A percentile compares a stretch with the other conserved stretches of the same genome.
phyloP scores from a whole-genome alignment of 1,140 invertebrate species.

The Spodoptera frugiperda region DNA sequence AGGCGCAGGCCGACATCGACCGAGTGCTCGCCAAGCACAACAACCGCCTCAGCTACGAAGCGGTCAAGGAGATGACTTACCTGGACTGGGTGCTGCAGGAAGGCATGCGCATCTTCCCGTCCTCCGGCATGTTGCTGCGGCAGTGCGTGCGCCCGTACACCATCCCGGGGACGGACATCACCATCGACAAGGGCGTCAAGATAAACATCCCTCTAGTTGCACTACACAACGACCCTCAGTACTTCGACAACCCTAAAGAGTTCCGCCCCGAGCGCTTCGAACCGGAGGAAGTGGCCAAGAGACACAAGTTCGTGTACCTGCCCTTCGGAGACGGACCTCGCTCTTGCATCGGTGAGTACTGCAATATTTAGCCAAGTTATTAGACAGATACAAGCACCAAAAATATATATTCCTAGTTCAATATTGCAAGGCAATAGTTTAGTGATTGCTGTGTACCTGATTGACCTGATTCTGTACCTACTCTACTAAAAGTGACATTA shows the following conservation, averaged over 20 bases:
- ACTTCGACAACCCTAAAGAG: constrained; percentile 85
- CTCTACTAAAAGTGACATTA: no score
- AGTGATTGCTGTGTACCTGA: no score
- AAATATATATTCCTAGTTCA: background rate
- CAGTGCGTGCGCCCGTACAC: constrained; percentile 78
- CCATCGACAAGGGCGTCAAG: constrained; percentile 72
- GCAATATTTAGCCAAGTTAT: background rate
- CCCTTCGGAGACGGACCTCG: constrained; percentile 71
- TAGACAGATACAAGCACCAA: background rate
- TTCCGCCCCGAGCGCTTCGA: constrained; percentile 87
- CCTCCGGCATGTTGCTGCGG: constrained; percentile 76
- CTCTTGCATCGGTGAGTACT: constrained; percentile 68
- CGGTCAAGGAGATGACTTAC: constrained; percentile 82
- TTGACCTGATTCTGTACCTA: no score
- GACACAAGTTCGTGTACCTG: constrained; percentile 77
- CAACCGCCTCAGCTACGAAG: constrained; percentile 79
- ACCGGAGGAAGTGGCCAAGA: constrained; percentile 63
- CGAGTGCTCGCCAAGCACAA: constrained; percentile 74
- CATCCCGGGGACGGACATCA: constrained; percentile 73
- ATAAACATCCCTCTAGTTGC: constrained; percentile 78
- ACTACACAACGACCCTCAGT: constrained; percentile 86
- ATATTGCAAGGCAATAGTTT: no score
- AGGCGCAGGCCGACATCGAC: constrained; percentile 87
- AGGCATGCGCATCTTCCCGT: constrained; percentile 83
- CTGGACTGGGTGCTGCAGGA: constrained; percentile 83